phyloP scores from a whole-genome alignment of 1,140 invertebrate genomes.

The Cyrtorhinus lividipennis region DNA sequence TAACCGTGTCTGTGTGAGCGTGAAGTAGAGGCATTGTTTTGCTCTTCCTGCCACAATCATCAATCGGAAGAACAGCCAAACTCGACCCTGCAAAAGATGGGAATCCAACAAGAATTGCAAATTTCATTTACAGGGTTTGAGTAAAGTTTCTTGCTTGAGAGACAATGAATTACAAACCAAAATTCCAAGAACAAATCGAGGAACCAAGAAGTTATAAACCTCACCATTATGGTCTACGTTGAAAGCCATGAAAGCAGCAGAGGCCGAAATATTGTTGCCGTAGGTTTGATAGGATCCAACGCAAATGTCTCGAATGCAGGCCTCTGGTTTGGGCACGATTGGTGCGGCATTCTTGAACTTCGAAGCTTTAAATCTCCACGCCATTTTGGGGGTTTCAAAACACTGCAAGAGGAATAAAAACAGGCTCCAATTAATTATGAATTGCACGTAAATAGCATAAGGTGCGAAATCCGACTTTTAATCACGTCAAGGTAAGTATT shows the following conservation, averaged over 20 bases:
- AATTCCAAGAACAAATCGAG: slow-evolving; percentile 7
- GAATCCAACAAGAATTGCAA: too few relatives aligned
- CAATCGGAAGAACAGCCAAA: slow-evolving; percentile 68
- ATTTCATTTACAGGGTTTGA: too few relatives aligned
- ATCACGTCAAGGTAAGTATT: too few relatives aligned
- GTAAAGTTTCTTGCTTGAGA: too few relatives aligned
- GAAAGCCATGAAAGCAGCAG: slow-evolving; percentile 82
- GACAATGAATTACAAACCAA: too few relatives aligned
- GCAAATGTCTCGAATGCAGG: slow-evolving; percentile 74
- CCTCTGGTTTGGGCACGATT: slow-evolving; percentile 80
- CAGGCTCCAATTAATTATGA: too few relatives aligned
- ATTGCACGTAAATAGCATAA: too few relatives aligned
- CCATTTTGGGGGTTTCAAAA: slow-evolving; percentile 39
- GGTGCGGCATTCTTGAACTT: slow-evolving; percentile 94
- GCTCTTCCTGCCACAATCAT: slow-evolving; percentile 71
- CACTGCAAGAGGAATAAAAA: background rate
- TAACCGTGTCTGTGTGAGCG: slow-evolving; percentile 76
- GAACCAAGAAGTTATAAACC: too few relatives aligned
- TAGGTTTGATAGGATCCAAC: slow-evolving; percentile 82
- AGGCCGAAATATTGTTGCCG: slow-evolving; percentile 86
- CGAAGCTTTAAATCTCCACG: slow-evolving; percentile 90
- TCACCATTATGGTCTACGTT: slow-evolving; percentile 68
- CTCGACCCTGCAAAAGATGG: too few relatives aligned
- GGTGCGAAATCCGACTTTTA: too few relatives aligned
- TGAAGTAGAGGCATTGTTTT: slow-evolving; percentile 70